phyloP scores from a whole-genome alignment of 2,113 vertebrate genomes.

The Trachemys scripta region DNA sequence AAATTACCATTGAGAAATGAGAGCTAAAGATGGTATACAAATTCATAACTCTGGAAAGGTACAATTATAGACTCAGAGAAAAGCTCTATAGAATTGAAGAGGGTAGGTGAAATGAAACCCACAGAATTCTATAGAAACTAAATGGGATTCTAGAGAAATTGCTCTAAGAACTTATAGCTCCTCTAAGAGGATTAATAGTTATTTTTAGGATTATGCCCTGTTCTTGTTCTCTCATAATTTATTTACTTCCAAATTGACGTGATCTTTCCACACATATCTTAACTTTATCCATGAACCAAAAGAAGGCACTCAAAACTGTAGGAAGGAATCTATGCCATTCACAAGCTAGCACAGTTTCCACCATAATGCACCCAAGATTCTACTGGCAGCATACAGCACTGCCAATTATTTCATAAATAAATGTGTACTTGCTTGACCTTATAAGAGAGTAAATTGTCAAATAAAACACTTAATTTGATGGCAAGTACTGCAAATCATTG shows the following conservation, averaged over 20 bases:
- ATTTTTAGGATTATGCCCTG: background rate
- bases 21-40: background rate
- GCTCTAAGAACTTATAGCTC: background rate
- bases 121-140: background rate
- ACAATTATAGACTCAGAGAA: background rate
- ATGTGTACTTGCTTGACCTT: background rate
- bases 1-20: background rate
- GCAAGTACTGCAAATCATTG: slow-evolving; percentile 5
- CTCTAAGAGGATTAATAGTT: background rate
- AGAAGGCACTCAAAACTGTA: background rate
- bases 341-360: background rate
- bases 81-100: background rate
- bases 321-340: background rate
- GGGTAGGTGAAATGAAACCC: background rate
- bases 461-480: slow-evolving; percentile 54
- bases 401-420: slow-evolving; percentile 30
- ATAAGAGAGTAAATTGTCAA: slow-evolving; percentile 47
- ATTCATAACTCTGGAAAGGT: background rate
- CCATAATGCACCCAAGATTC: background rate
- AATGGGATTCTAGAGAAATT: background rate
- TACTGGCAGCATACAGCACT: background rate
- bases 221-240: background rate
- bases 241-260: background rate
- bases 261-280: accelerated
- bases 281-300: background rate